Percentiles rank a stretch among this genome's conserved stretches.
Conservation (phyloP, 1,140 invertebrate genomes). For the Sipha flava region DNA sequence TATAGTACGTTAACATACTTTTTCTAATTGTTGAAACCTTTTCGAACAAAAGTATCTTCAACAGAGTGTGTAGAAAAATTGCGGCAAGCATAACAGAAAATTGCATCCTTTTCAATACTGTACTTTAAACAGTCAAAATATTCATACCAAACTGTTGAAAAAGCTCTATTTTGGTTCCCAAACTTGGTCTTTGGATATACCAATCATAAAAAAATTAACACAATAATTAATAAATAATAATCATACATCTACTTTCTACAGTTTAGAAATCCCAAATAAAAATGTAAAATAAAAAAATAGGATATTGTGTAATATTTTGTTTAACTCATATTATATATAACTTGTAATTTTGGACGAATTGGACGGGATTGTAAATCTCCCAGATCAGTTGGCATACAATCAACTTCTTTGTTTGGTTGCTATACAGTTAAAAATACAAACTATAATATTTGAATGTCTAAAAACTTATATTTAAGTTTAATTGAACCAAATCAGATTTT, state of each 20-base stretch:
- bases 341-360: background rate
- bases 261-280: background rate
- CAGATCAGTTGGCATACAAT: background rate
- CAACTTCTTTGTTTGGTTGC: background rate
- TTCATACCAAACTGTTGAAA: background rate
- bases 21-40: background rate
- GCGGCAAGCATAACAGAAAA: background rate
- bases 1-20: background rate
- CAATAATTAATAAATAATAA: background rate
- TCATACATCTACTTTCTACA: background rate
- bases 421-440: background rate
- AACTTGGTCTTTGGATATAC: background rate
- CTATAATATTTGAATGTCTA: background rate
- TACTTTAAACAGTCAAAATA: background rate
- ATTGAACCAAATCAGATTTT: too few species aligned
- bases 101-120: background rate
- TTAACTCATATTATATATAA: background rate
- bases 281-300: background rate
- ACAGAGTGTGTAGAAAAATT: background rate
- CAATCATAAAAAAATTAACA: background rate
- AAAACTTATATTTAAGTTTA: background rate
- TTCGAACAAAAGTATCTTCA: background rate
- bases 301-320: background rate
- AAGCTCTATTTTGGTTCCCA: background rate
- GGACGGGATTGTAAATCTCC: background rate